Evolutionary conservation across 2,888 invertebrate species (phyloP).

Genomic region (Hydrotaea cyrtoneurina): DNA sequence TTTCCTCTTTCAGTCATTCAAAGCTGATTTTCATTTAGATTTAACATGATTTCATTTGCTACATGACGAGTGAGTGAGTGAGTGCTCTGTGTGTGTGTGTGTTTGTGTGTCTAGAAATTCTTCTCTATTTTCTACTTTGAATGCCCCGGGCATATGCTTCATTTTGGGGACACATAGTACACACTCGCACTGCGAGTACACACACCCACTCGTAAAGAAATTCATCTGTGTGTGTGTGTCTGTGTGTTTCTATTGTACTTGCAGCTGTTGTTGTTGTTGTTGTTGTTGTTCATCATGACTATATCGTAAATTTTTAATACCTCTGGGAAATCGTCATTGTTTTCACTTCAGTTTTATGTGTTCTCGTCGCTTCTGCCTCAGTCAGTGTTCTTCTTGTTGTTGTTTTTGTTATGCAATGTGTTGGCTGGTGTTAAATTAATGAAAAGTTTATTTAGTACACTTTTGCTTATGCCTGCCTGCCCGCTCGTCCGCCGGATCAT

Average conservation of each 20-base stretch:
- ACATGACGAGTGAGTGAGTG: constrained; percentile 11
- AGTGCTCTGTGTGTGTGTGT: constrained; percentile 32
- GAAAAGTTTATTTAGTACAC: constrained; percentile 40
- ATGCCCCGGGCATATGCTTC: constrained; percentile 64
- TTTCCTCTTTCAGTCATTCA: constrained; percentile 23
- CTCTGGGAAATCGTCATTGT: constrained; percentile 63
- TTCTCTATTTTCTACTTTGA: constrained; percentile 52
- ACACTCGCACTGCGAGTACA: neutral
- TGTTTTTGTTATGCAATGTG: constrained; percentile 13
- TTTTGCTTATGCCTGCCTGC: neutral
- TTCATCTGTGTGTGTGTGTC: constrained; percentile 15
- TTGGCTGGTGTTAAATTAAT: constrained; percentile 51
- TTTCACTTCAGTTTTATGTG: constrained; percentile 37
- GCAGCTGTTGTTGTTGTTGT: too few species aligned
- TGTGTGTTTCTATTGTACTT: too few species aligned
- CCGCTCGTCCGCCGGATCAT: too few species aligned
- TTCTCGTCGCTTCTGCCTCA: constrained; percentile 25
- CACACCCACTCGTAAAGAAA: constrained; percentile 4
- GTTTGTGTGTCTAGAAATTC: constrained; percentile 17
- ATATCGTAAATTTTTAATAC: constrained; percentile 66
- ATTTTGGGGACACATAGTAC: constrained; percentile 46
- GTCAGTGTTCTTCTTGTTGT: constrained; percentile 29
- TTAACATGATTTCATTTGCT: constrained; percentile 35
- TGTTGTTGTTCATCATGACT: constrained; percentile 53
- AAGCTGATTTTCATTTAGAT: constrained; percentile 37